Conservation (phyloP, 2,888 invertebrate genomes). For the Archips xylosteana region DNA sequence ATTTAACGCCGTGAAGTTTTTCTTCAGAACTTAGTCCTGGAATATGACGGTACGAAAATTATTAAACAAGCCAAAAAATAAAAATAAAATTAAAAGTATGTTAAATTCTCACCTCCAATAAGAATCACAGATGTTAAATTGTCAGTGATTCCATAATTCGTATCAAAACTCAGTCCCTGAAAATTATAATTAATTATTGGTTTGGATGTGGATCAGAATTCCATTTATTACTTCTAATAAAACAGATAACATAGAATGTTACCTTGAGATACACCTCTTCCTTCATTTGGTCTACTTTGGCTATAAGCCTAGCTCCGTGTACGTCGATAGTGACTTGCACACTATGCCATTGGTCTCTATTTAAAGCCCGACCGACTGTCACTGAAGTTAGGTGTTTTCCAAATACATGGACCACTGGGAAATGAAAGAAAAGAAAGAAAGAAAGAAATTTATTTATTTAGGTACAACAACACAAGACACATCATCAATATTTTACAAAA, state of each 20-base stretch:
- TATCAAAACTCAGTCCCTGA: slow-evolving; percentile 91
- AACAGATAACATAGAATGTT: slow-evolving; percentile 26
- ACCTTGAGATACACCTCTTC: slow-evolving; percentile 92
- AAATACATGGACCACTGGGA: slow-evolving; percentile 93
- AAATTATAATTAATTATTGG: slow-evolving; percentile 49
- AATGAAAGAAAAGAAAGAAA: too few relatives aligned
- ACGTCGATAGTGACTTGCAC: slow-evolving; percentile 95
- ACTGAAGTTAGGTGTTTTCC: slow-evolving; percentile 93
- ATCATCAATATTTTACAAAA: too few relatives aligned
- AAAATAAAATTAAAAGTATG: not conserved
- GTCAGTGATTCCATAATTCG: slow-evolving; percentile 94
- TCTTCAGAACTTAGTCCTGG: slow-evolving; percentile 94
- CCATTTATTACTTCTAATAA: not conserved
- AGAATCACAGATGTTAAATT: slow-evolving; percentile 95
- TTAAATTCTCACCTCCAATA: slow-evolving; percentile 89
- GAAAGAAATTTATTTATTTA: too few relatives aligned
- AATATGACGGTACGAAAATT: slow-evolving; percentile 19
- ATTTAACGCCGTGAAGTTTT: slow-evolving; percentile 94
- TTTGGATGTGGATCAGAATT: too few relatives aligned
- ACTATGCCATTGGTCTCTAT: slow-evolving; percentile 96
- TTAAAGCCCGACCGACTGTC: slow-evolving; percentile 94
- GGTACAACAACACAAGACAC: too few relatives aligned
- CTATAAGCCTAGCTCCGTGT: slow-evolving; percentile 92
- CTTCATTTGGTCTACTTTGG: slow-evolving; percentile 93
- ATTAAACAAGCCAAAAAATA: too few relatives aligned